Conservation (phyloP, 2,888 invertebrate species). For the Frankliniella fusca region DNA sequence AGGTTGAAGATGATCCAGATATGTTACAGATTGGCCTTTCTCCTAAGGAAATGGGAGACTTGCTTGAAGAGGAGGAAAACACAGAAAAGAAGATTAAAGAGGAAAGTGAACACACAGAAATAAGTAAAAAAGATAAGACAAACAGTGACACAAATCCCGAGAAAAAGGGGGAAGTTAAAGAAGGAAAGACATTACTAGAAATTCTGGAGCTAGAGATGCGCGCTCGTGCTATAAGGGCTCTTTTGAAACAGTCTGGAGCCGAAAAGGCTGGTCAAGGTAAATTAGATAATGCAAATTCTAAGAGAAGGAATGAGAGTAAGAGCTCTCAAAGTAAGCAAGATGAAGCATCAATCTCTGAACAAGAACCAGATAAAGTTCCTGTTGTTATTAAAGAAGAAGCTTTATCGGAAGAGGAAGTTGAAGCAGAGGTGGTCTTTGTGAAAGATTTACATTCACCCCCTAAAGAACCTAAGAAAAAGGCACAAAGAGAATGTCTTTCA, state of each 20-base stretch:
- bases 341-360: not conserved
- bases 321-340: not conserved
- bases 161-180: slow-evolving; percentile 40
- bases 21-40: not conserved
- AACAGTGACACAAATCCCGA: slow-evolving; percentile 30
- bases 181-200: slow-evolving; percentile 52
- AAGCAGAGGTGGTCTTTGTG: not conserved
- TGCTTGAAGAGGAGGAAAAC: not conserved
- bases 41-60: slow-evolving; percentile 3
- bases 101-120: slow-evolving; percentile 5
- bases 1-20: slow-evolving; percentile 6
- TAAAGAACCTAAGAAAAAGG: not conserved
- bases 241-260: slow-evolving; percentile 40
- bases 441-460: not conserved
- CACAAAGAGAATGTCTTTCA: not conserved
- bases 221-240: slow-evolving; percentile 55
- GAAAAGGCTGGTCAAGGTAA: not conserved
- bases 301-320: not conserved
- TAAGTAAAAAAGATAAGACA: slow-evolving; percentile 32
- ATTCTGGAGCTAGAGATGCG: slow-evolving; percentile 57
- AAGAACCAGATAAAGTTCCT: not conserved
- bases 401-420: not conserved
- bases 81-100: slow-evolving; percentile 22
- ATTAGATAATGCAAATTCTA: not conserved
- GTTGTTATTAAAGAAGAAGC: not conserved